phyloP scores from a whole-genome alignment of 2,888 invertebrate species.

The Cremastinae sp. region DNA sequence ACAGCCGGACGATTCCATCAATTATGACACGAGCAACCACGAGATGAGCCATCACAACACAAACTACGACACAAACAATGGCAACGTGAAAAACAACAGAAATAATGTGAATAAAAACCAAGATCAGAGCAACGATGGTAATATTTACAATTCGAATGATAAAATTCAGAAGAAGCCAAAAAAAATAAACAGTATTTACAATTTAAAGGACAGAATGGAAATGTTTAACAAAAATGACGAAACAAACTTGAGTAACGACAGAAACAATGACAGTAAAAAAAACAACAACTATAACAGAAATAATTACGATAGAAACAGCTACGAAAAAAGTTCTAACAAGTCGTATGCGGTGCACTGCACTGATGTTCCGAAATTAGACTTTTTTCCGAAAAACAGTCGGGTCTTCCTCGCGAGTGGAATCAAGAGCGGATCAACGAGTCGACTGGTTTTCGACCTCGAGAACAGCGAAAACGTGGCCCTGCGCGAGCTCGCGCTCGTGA shows the following conservation, averaged over 20 bases:
- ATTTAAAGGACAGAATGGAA: no score
- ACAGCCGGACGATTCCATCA: background rate
- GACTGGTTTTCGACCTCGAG: constrained; percentile 61
- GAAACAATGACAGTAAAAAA: background rate
- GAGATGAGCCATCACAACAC: background rate
- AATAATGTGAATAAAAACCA: background rate
- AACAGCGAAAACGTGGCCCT: constrained; percentile 46
- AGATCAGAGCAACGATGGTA: no score
- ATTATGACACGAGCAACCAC: background rate
- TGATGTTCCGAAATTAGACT: constrained; percentile 55
- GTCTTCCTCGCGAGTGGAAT: constrained; percentile 64
- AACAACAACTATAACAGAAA: constrained; percentile 1
- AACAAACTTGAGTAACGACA: constrained; percentile 8
- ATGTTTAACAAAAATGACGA: background rate
- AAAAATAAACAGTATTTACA: no score
- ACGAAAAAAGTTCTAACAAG: background rate
- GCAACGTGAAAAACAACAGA: no score
- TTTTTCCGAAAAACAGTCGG: constrained; percentile 55
- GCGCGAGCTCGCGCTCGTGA: constrained; percentile 63
- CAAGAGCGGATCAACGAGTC: constrained; percentile 65
- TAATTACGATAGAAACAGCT: background rate
- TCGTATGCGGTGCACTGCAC: constrained; percentile 63
- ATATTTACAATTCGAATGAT: background rate
- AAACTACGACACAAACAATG: no score
- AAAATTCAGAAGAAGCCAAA: background rate